These are phyloP conservation scores for Craniophora ligustri DNA, from an alignment of 2,888 invertebrate species.

Conservation along the genomic window DNA sequence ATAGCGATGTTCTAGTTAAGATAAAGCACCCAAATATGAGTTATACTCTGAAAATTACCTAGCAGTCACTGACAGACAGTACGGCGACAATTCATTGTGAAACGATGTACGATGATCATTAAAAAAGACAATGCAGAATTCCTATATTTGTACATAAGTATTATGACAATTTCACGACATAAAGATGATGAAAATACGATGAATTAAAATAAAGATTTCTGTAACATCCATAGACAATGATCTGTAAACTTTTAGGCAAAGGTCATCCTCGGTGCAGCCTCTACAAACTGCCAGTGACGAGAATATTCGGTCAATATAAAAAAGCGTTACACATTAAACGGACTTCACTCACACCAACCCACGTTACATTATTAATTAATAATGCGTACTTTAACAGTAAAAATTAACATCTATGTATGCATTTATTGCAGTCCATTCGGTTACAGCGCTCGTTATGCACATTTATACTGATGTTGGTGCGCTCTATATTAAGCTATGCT, in stretches of 20 bases:
- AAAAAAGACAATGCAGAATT: constrained; percentile 9
- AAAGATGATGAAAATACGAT: constrained; percentile 23
- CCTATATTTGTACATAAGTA: constrained; percentile 10
- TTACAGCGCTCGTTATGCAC: constrained; percentile 69
- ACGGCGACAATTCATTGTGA: constrained; percentile 11
- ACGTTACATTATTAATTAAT: constrained; percentile 70
- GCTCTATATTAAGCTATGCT: constrained; percentile 77
- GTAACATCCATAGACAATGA: constrained; percentile 45
- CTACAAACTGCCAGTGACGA: constrained; percentile 63
- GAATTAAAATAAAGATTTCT: constrained; percentile 44
- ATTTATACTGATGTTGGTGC: constrained; percentile 73
- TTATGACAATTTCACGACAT: constrained; percentile 19
- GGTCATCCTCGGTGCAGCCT: constrained; percentile 39
- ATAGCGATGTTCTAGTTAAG: constrained; percentile 63
- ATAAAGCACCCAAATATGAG: constrained; percentile 76
- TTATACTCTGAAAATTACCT: constrained; percentile 53
- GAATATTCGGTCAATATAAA: constrained; percentile 60
- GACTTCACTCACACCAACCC: constrained; percentile 79
- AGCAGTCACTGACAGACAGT: constrained; percentile 56
- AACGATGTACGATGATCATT: constrained; percentile 18
- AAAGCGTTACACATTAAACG: constrained; percentile 73
- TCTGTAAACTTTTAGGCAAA: constrained; percentile 22
- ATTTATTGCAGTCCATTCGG: constrained; percentile 75
- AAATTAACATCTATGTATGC: constrained; percentile 79
- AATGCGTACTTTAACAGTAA: constrained; percentile 77